Percentiles rank a stretch among this genome's conserved stretches.
Conservation (phyloP, 2,113 vertebrate species). For the Jacana jacana region DNA sequence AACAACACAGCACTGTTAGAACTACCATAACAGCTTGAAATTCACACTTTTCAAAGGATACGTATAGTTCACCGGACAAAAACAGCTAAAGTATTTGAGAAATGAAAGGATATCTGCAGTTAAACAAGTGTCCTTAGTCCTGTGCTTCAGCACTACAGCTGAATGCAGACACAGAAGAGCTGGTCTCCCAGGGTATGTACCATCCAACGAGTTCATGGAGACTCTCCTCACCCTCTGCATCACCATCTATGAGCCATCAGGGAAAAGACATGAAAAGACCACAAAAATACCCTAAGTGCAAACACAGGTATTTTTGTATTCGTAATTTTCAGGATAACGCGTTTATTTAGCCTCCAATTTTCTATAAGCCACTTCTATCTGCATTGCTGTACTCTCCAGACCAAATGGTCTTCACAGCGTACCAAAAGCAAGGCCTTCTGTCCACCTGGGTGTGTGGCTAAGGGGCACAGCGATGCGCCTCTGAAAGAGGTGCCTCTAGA, state of each 20-base stretch:
- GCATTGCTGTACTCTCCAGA: not conserved
- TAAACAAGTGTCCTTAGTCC: not conserved
- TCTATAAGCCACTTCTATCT: not conserved
- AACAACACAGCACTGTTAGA: not conserved
- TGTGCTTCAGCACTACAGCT: not conserved
- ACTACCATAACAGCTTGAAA: not conserved
- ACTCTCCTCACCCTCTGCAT: not conserved
- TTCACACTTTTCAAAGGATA: not conserved
- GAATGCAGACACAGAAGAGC: not conserved
- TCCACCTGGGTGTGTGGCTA: fast-evolving
- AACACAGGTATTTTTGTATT: not conserved
- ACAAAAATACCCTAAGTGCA: not conserved
- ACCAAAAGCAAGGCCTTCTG: not conserved
- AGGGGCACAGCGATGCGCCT: not conserved
- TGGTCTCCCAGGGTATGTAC: not conserved
- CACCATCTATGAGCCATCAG: not conserved
- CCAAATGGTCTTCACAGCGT: not conserved
- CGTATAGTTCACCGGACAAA: not conserved
- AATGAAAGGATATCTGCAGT: not conserved
- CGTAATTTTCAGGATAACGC: not conserved
- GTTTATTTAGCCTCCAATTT: not conserved
- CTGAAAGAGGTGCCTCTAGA: not conserved
- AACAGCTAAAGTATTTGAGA: not conserved
- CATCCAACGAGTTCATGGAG: not conserved
- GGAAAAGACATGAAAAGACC: not conserved